Conservation (phyloP, 1,140 invertebrate species). For the Heliconius congener region DNA sequence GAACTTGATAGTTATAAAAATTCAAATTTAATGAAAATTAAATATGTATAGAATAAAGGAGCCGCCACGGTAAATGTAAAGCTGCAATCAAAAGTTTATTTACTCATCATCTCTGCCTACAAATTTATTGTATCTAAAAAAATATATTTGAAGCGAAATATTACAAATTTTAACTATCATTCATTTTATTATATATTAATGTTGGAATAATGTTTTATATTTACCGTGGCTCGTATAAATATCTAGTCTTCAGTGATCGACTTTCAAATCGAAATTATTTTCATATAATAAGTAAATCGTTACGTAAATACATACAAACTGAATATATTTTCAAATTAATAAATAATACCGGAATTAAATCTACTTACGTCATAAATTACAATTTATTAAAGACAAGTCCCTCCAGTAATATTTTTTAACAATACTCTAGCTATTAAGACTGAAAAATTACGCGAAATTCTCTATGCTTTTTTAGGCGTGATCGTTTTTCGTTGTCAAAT, state of each 20-base stretch:
- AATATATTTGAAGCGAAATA: neutral
- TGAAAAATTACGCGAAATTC: constrained; percentile 58
- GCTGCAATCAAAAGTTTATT: constrained; percentile 14
- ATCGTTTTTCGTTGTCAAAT: neutral
- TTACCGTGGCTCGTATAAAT: constrained; percentile 32
- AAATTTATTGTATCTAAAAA: neutral
- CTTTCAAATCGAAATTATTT: constrained; percentile 57
- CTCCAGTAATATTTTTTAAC: constrained; percentile 73
- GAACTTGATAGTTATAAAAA: constrained; percentile 38
- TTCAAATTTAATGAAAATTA: constrained; percentile 25
- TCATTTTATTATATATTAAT: constrained; percentile 11
- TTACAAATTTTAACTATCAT: neutral
- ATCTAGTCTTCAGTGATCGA: constrained; percentile 39
- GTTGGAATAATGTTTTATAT: constrained; percentile 21
- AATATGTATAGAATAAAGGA: constrained; percentile 20
- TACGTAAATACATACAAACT: constrained; percentile 48
- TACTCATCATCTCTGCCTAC: neutral
- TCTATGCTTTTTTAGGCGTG: neutral
- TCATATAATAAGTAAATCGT: constrained; percentile 53
- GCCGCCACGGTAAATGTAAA: constrained; percentile 24
- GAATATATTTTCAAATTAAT: constrained; percentile 65
- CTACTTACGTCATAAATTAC: constrained; percentile 57
- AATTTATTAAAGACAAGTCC: constrained; percentile 73
- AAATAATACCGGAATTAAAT: constrained; percentile 55
- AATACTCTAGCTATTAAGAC: constrained; percentile 77